A percentile compares a stretch with the other conserved stretches of the same genome.
phyloP scores from a whole-genome alignment of 2,797 vertebrate genomes.

The Sus cebifrons region DNA sequence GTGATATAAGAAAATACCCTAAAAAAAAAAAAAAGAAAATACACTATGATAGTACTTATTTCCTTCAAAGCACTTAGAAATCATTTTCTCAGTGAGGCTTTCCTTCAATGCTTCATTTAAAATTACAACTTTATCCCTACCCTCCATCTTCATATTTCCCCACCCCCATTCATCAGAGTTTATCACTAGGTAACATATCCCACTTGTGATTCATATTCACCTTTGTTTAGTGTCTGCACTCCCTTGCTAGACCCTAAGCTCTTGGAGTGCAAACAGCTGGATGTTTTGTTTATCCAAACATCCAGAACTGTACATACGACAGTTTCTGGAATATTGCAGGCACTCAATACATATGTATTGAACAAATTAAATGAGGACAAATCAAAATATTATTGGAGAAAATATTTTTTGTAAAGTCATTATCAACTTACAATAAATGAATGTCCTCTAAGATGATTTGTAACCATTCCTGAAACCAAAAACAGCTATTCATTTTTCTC shows the following conservation, averaged over 20 bases:
- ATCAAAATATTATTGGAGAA: not conserved
- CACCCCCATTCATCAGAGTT: not conserved
- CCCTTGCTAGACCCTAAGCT: not conserved
- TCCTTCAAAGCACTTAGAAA: not conserved
- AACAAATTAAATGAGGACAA: conserved; percentile 52
- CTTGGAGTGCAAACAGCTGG: not conserved
- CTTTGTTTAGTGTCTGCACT: not conserved
- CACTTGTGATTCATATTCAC: not conserved
- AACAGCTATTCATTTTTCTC: conserved; percentile 1
- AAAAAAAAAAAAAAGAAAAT: not conserved
- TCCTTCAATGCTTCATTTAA: not conserved
- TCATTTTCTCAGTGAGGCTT: not conserved
- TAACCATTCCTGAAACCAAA: conserved; percentile 39
- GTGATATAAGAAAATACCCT: not conserved
- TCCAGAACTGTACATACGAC: not conserved
- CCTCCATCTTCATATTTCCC: not conserved
- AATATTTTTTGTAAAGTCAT: conserved; percentile 7
- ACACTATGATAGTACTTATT: not conserved
- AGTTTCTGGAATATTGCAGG: not conserved
- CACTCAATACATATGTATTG: not conserved
- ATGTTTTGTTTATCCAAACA: not conserved
- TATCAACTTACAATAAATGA: conserved; percentile 31
- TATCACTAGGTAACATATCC: not conserved
- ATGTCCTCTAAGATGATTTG: not conserved
- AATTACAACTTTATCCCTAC: not conserved